Evolutionary conservation across 2,888 invertebrate genomes (phyloP), one percentile per base, ranked within the genome.

Genomic region (Drosophila nigritarsus): DNA sequence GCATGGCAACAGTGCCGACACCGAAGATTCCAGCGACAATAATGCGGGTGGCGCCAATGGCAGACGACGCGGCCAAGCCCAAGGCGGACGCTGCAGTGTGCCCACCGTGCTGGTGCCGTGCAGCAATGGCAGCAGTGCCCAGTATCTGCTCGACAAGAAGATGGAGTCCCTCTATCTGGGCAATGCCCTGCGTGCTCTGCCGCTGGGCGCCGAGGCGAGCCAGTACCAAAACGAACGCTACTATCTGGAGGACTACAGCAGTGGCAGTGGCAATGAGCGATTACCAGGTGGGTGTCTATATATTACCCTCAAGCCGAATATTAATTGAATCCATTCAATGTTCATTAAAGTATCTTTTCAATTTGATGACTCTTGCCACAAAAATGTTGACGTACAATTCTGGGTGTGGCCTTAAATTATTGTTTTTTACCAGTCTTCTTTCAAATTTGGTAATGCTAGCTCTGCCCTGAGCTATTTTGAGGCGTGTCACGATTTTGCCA

Each of bases 191-290:
- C 89, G 92, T 32, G 92, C 92, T 54, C 83, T 93, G 38, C 93
- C 93, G 0, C 60, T 93, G 24, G 92, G 92, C 3, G 92, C 92
- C 29, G 92, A 93, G 66, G 90, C 92, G 60, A 92, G 90, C 73
- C 92, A 93, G 86, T 92, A 91, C 82, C 92, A 92, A 82, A 92
- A 92, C 75, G 93, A 93, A 69, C 91, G 92, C 45, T 93, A 92
- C 81, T 93, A 90, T 69, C 85, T 93, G 65, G 92, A 93, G 78
- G 92, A 92, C 69, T 93, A 90, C 75, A 92, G 90, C 80, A 91
- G 86, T 72, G 91, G 91, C 45, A 91, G 86, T 64, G 91, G 90
- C 36, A 90, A 87, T 59, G 92, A 92, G 68, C 78, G 92, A 58
- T 59, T 92, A 54, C 86, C 91, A 68, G 92, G 92, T 92, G 56